Evolutionary conservation across 2,113 vertebrate genomes (phyloP).

Genomic region (Rallus limicola): DNA sequence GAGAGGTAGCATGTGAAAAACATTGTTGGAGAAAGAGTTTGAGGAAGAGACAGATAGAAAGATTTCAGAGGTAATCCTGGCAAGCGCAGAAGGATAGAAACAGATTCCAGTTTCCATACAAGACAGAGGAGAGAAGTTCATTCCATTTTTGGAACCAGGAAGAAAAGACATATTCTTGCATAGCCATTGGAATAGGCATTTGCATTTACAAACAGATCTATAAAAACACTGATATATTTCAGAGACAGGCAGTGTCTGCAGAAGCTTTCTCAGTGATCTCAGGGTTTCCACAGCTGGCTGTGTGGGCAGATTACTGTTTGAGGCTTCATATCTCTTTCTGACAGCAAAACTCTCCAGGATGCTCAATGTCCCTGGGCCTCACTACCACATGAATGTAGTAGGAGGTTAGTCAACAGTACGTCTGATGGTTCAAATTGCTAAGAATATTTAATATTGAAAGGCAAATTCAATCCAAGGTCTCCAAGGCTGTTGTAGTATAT

Average conservation of each 20-base stretch:
- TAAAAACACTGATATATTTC: not conserved
- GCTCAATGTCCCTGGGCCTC: not conserved
- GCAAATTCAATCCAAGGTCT: not conserved
- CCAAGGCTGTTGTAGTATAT: not conserved
- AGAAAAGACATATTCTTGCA: not conserved
- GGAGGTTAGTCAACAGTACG: rapidly evolving
- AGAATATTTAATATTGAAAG: not conserved
- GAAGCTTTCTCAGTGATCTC: not conserved
- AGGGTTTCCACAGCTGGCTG: not conserved
- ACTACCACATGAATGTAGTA: not conserved
- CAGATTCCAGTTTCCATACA: not conserved
- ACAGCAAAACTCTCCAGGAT: not conserved
- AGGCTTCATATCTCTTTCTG: not conserved
- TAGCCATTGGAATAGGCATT: not conserved
- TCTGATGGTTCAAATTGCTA: not conserved
- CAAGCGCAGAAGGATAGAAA: not conserved
- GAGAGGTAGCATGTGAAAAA: not conserved
- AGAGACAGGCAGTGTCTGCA: not conserved
- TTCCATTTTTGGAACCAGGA: not conserved
- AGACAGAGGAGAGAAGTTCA: not conserved
- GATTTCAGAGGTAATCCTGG: not conserved
- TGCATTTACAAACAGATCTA: not conserved
- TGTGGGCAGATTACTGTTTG: not conserved
- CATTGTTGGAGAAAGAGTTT: not conserved
- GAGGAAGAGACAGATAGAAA: not conserved